These are phyloP conservation scores for Rhagonycha fulva DNA, from an alignment of 2,888 invertebrate species.

Conservation along the genomic window DNA sequence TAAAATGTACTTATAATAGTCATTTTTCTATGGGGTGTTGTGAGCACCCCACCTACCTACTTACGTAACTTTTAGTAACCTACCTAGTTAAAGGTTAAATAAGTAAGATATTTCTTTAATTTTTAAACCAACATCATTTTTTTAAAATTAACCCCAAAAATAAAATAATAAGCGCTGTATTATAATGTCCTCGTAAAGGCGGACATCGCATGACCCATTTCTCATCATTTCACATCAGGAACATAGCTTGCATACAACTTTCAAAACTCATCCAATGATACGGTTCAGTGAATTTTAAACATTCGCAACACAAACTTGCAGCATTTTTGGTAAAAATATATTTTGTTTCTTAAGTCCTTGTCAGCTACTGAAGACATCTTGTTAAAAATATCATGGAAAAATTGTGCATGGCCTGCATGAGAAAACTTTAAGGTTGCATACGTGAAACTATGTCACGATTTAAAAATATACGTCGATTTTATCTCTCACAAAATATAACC, in stretches of 20 bases:
- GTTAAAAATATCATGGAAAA: not conserved
- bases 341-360: not conserved
- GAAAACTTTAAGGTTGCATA: not conserved
- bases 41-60: no score
- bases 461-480: not conserved
- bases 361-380: not conserved
- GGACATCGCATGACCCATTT: not conserved
- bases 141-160: no score
- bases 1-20: no score
- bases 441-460: not conserved
- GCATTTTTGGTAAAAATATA: not conserved
- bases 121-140: no score
- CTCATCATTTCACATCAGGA: not conserved
- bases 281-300: not conserved
- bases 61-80: no score
- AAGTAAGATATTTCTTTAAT: no score
- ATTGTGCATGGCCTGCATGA: not conserved
- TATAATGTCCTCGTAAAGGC: no score
- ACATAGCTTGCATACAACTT: not conserved
- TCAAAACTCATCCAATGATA: not conserved
- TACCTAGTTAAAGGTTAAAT: no score
- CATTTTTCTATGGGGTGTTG: no score
- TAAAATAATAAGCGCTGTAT: not conserved
- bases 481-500: constrained; percentile 1
- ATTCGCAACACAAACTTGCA: not conserved